Conservation (phyloP, 2,797 vertebrate species). For the Leptoclinus maculatus region DNA sequence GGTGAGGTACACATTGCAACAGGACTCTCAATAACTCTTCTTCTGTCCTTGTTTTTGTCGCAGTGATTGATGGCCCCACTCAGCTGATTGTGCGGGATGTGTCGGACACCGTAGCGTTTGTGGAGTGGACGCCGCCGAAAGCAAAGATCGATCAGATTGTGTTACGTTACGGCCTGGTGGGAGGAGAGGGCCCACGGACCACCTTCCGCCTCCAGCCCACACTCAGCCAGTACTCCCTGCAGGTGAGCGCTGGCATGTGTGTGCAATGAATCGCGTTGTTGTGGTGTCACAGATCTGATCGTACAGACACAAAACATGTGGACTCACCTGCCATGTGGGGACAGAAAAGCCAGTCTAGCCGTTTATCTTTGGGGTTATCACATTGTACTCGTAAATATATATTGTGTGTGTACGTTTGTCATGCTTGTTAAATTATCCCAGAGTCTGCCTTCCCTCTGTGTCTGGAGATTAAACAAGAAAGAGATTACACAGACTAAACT, state of each 20-base stretch:
- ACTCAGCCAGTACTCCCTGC: slow-evolving; percentile 97
- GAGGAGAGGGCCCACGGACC: slow-evolving; percentile 89
- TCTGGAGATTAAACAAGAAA: slow-evolving; percentile 54
- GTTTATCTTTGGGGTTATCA: slow-evolving; percentile 40
- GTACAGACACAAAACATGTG: slow-evolving; percentile 10
- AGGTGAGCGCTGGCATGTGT: slow-evolving; percentile 77
- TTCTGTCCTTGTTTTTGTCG: slow-evolving; percentile 11
- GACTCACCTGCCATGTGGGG: slow-evolving; percentile 25
- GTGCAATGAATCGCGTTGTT: slow-evolving; percentile 17
- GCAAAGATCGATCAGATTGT: slow-evolving; percentile 95
- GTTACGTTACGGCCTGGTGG: slow-evolving; percentile 91
- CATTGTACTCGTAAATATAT: slow-evolving; percentile 15
- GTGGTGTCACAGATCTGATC: slow-evolving; percentile 28
- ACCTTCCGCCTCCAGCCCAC: slow-evolving; percentile 95
- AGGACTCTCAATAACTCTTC: slow-evolving; percentile 7
- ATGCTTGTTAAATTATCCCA: slow-evolving; percentile 46
- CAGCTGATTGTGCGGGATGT: slow-evolving; percentile 94
- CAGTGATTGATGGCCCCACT: slow-evolving; percentile 95
- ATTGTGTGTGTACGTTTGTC: not conserved
- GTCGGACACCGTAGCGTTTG: slow-evolving; percentile 96
- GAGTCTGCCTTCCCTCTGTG: slow-evolving; percentile 35
- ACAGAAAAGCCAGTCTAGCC: slow-evolving; percentile 10
- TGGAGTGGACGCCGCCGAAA: slow-evolving; percentile 94
- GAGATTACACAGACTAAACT: slow-evolving; percentile 36
- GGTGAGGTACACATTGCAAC: slow-evolving; percentile 11